Evolutionary conservation across 2,113 vertebrate species (phyloP).

Genomic region (Prunella fulvescens): DNA sequence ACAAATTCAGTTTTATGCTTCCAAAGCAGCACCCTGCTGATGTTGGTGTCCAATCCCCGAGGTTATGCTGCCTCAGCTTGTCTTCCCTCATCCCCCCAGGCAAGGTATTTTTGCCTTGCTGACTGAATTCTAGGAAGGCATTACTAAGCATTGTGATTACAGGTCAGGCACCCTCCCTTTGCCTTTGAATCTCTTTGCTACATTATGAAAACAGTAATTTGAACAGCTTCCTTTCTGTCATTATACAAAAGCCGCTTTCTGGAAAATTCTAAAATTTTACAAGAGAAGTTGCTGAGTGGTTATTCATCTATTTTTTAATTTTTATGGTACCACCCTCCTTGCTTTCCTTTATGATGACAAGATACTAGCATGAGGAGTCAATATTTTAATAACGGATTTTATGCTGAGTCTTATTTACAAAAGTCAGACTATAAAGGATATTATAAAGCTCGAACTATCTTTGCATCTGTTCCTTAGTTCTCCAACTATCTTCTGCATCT

Average conservation of each 20-base stretch:
- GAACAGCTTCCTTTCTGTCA: slow-evolving; percentile 29
- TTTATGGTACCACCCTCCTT: not conserved
- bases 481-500: not conserved
- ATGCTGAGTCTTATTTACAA: not conserved
- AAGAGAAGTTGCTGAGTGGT: slow-evolving; percentile 3
- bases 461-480: not conserved
- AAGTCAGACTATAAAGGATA: not conserved
- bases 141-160: slow-evolving; percentile 63
- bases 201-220: slow-evolving; percentile 52
- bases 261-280: slow-evolving; percentile 8
- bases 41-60: not conserved
- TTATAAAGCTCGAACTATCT: not conserved
- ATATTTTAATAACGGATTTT: not conserved
- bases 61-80: slow-evolving; percentile 63
- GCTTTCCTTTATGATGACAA: not conserved
- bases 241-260: slow-evolving; percentile 18
- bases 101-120: slow-evolving; percentile 45
- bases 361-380: not conserved
- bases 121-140: slow-evolving; percentile 47
- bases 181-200: slow-evolving; percentile 4
- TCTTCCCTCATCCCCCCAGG: not conserved
- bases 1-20: not conserved
- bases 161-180: slow-evolving; percentile 44
- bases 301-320: not conserved
- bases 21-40: slow-evolving; percentile 53